Evolutionary conservation across 2,888 invertebrate species (phyloP), one percentile per base, ranked within the genome.

Genomic region (Pecten maximus): DNA sequence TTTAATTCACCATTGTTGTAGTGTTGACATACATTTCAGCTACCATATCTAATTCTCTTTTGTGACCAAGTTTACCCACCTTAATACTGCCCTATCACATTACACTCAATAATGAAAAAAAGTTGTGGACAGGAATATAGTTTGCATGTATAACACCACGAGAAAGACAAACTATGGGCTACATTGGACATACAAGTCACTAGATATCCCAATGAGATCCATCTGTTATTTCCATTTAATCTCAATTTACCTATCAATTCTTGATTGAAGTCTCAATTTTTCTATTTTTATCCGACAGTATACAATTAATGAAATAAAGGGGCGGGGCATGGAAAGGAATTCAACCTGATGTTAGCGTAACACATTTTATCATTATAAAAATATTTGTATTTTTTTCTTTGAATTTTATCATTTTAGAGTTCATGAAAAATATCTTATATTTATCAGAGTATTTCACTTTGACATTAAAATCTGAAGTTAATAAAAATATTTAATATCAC

Each of bases 11-110:
- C 15, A 74, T 74, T 74, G 74, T 74, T 2, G 74, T 0, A 74
- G 1, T 74, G 74, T 74, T 74, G 74, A 74, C 74, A 74, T 6
- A 74, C 74, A 74, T 74, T 74, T 35, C 74, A 35, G 74, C 74
- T 23, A 6, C 28, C 74, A 74, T 74, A 74, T 74, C 74, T 74
- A 74, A 35, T 74, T 54, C 54, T 54, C n/a, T 54, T 8, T 74
- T 74, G 74, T 35, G 74, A 2, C 74, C 35, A 1, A 74, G 74
- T 74, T 74, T 74, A 74, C 74, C 19, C 74, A 74, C 35, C 74
- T 74, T 74, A 74, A 35, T 8, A 8, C 74, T 35, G 35, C 4
- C 74, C 1, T 74, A 74, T 74, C 74, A 35, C 35, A 74, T 74
- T 74, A 74, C 74, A 74, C 35, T 2, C 8, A 74, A 74, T 74